Conservation (phyloP, 2,797 vertebrate species). For the Intellagama lesueurii region DNA sequence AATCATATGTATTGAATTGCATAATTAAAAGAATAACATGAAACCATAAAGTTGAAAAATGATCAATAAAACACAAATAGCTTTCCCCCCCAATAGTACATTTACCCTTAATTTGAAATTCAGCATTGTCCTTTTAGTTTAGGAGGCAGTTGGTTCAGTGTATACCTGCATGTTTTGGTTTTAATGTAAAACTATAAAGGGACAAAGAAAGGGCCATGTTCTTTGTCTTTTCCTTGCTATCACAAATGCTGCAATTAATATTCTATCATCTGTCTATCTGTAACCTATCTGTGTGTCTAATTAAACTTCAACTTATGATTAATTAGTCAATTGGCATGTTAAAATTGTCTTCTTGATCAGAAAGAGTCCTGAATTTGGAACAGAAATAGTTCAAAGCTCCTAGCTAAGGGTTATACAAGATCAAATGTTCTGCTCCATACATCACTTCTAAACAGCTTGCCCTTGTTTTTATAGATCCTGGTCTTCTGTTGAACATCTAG, state of each 20-base stretch:
- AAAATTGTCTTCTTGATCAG: too few species aligned
- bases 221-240: not conserved
- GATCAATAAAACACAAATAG: not conserved
- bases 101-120: constrained; percentile 42
- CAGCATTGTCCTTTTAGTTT: constrained; percentile 23
- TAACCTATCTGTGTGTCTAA: too few species aligned
- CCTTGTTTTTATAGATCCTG: not conserved
- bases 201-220: not conserved
- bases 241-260: not conserved
- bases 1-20: constrained; percentile 22
- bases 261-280: too few species aligned
- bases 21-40: constrained; percentile 33
- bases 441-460: too few species aligned
- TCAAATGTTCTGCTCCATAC: too few species aligned
- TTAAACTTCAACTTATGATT: too few species aligned
- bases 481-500: not conserved
- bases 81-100: not conserved
- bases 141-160: not conserved
- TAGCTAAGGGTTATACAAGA: too few species aligned
- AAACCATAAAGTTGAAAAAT: constrained; percentile 30
- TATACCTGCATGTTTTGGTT: constrained; percentile 13
- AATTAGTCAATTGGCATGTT: too few species aligned
- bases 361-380: too few species aligned
- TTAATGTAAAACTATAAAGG: not conserved
- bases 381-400: too few species aligned